phyloP scores from a whole-genome alignment of 2,888 invertebrate species.

The Paralinhomoeus sp. region DNA sequence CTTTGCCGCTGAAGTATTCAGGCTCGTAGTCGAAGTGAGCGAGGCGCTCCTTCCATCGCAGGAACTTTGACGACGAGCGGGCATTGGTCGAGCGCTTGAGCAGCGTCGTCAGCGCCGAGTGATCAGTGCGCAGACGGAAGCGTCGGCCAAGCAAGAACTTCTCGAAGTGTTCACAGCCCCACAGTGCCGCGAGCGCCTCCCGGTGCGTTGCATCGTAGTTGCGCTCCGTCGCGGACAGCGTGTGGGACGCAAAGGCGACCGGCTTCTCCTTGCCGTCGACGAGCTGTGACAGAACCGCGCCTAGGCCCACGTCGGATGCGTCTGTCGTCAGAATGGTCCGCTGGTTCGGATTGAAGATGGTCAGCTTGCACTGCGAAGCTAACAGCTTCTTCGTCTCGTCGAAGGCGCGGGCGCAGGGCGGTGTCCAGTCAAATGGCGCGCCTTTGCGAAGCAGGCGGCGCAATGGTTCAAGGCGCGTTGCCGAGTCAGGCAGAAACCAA shows the following conservation, averaged over 20 bases:
- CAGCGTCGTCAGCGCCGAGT: slow-evolving; percentile 20
- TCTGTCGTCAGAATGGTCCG: slow-evolving; percentile 11
- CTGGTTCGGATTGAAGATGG: too few species aligned
- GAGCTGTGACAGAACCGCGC: background rate
- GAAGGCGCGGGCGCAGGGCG: too few species aligned
- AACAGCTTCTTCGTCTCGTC: too few species aligned
- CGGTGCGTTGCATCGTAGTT: slow-evolving; percentile 5
- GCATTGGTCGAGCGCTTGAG: background rate
- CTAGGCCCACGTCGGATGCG: slow-evolving; percentile 14
- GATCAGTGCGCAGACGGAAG: slow-evolving; percentile 27
- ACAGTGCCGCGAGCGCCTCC: slow-evolving; percentile 24
- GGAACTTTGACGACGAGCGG: background rate
- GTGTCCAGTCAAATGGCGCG: too few species aligned
- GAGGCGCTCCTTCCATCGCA: background rate
- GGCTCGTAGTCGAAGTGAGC: background rate
- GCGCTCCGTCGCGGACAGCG: background rate
- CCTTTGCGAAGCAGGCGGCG: too few species aligned
- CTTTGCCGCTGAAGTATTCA: background rate
- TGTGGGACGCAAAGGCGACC: slow-evolving; percentile 21
- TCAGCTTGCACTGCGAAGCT: too few species aligned
- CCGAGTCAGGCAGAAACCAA: too few species aligned
- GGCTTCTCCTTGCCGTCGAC: slow-evolving; percentile 1
- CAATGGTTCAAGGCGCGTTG: too few species aligned
- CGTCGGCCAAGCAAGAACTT: slow-evolving; percentile 24
- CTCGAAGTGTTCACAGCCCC: slow-evolving; percentile 24